Evolutionary conservation across 2,888 invertebrate species (phyloP).

Genomic region (Phyllotreta striolata): DNA sequence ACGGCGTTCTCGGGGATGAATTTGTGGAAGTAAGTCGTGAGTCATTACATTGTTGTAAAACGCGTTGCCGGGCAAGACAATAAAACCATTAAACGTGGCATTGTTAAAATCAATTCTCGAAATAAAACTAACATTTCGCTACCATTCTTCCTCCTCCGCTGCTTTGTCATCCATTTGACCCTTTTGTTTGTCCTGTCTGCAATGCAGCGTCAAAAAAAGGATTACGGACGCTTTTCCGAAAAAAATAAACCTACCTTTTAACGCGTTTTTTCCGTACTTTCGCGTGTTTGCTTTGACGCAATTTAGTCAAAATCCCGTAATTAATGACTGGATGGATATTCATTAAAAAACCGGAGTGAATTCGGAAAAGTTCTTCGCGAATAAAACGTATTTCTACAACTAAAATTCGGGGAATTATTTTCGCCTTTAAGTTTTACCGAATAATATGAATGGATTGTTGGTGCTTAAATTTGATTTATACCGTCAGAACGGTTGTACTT

Average conservation of each 20-base stretch:
- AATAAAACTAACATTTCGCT: conserved; percentile 11
- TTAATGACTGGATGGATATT: too few relatives aligned
- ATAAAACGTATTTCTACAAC: too few relatives aligned
- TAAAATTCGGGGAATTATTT: too few relatives aligned
- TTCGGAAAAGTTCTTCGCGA: too few relatives aligned
- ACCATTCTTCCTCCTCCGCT: conserved; percentile 5
- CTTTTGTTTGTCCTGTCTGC: conserved; percentile 16
- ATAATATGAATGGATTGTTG: conserved; percentile 29
- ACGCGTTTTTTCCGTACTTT: conserved; percentile 1
- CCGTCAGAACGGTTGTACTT: conserved; percentile 18
- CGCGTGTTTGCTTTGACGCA: too few relatives aligned
- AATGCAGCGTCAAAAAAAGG: conserved; percentile 15
- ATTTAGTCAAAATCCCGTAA: too few relatives aligned
- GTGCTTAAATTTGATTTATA: conserved; percentile 22
- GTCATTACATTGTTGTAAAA: neutral
- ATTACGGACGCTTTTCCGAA: conserved; percentile 9
- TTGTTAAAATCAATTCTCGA: conserved; percentile 19
- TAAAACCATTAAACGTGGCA: conserved; percentile 12
- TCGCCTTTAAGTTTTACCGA: neutral
- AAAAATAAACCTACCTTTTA: conserved; percentile 9
- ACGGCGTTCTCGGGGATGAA: too few relatives aligned
- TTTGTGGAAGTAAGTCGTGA: neutral
- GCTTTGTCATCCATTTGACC: conserved; percentile 20
- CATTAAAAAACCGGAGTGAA: too few relatives aligned
- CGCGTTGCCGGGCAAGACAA: neutral